These are phyloP conservation scores for Lynx canadensis DNA, from an alignment of 2,113 vertebrate genomes.

Conservation along the genomic window DNA sequence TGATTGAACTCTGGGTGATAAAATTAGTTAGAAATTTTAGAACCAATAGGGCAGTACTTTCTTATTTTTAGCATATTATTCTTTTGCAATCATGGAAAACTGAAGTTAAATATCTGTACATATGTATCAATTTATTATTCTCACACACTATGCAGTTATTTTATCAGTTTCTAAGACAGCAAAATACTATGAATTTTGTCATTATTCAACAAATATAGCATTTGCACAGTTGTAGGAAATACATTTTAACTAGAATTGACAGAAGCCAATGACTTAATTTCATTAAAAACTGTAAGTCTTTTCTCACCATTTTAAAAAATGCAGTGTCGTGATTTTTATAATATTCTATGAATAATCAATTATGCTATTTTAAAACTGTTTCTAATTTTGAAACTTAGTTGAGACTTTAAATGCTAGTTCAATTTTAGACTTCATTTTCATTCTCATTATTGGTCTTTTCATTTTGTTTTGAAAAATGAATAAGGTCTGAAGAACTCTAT, in stretches of 20 bases:
- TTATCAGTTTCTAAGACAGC: neutral
- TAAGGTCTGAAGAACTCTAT: neutral
- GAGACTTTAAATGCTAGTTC: neutral
- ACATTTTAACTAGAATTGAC: neutral
- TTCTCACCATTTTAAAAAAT: neutral
- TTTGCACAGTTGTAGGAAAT: neutral
- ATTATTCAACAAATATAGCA: constrained; percentile 16
- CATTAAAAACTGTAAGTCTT: neutral
- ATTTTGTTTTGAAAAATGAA: neutral
- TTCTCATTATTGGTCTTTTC: neutral
- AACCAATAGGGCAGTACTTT: neutral
- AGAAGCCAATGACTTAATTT: neutral
- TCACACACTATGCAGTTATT: neutral
- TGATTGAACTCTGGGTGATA: neutral
- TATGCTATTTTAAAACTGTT: neutral
- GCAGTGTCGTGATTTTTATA: neutral
- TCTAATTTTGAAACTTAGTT: neutral
- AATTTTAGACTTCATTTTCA: neutral
- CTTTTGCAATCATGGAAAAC: neutral
- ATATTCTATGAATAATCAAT: neutral
- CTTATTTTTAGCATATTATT: neutral
- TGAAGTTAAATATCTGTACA: neutral
- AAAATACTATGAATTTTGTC: neutral
- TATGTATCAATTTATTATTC: neutral
- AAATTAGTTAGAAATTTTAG: neutral